Conservation (phyloP, 2,888 invertebrate genomes). For the Aspidiotus rigidus region DNA sequence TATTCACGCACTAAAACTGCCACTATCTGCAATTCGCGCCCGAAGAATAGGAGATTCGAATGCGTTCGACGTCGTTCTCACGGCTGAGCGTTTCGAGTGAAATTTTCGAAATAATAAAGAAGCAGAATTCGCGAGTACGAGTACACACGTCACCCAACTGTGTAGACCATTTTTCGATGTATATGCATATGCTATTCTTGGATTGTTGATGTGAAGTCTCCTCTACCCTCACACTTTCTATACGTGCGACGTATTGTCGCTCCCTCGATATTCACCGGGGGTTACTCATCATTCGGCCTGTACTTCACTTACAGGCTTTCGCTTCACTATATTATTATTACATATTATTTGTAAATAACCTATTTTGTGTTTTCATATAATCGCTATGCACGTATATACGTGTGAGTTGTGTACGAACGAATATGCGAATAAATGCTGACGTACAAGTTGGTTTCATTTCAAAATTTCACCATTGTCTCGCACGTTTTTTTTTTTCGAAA, state of each 20-base stretch:
- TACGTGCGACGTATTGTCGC: too few species aligned
- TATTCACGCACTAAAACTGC: neutral
- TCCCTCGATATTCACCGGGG: too few species aligned
- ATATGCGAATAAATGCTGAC: too few species aligned
- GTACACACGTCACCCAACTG: slow-evolving; percentile 20
- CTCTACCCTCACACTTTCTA: too few species aligned
- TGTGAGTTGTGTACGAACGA: too few species aligned
- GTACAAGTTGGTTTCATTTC: too few species aligned
- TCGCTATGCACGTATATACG: too few species aligned
- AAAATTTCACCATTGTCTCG: too few species aligned
- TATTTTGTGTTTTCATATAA: slow-evolving; percentile 8
- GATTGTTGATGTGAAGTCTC: neutral
- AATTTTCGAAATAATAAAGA: slow-evolving; percentile 18
- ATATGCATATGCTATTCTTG: slow-evolving; percentile 19
- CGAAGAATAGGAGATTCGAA: too few species aligned
- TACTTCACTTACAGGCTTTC: neutral
- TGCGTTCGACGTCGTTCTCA: neutral
- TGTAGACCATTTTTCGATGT: too few species aligned
- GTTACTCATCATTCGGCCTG: too few species aligned
- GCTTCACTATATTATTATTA: slow-evolving; percentile 7
- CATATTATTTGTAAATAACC: slow-evolving; percentile 26
- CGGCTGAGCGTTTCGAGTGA: slow-evolving; percentile 21
- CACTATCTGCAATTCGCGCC: neutral
- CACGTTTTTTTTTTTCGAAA: too few species aligned
- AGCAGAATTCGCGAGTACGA: neutral